Percentiles rank a stretch among this genome's conserved stretches.
Evolutionary conservation across 2,113 vertebrate genomes (phyloP).

Genomic region (Hippopotamus amphibius): DNA sequence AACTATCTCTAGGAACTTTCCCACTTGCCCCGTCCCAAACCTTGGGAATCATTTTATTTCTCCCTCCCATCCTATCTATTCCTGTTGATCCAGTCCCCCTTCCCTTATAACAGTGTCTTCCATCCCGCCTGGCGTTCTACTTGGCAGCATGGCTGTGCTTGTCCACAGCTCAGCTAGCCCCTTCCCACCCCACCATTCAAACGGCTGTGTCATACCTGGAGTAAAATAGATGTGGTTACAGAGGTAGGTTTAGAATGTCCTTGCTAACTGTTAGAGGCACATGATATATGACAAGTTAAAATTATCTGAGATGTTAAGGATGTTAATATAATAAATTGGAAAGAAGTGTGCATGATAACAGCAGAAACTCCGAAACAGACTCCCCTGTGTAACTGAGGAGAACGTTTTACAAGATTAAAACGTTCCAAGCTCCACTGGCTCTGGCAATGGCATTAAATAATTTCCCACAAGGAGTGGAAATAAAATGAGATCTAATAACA

Average conservation of each 20-base stretch:
- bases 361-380: neutral
- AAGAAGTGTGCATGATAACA: constrained; percentile 43
- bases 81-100: neutral
- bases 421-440: neutral
- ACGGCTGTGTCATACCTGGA: neutral
- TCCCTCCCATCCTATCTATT: neutral
- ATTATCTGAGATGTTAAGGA: constrained; percentile 57
- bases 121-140: fast-evolving
- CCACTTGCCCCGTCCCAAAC: neutral
- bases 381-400: constrained; percentile 49
- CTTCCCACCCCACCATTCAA: neutral
- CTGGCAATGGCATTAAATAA: constrained; percentile 65
- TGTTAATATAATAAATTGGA: constrained; percentile 67
- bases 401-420: constrained; percentile 68
- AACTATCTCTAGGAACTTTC: neutral
- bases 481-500: constrained; percentile 51
- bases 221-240: neutral
- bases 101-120: neutral
- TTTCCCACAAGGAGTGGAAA: constrained; percentile 52
- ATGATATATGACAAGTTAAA: constrained; percentile 58
- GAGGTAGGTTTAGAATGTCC: neutral
- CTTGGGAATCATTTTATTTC: neutral
- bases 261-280: constrained; percentile 2
- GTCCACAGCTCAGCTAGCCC: neutral
- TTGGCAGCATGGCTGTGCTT: fast-evolving